Base-by-base conservation (phyloP, 2,888 invertebrate species). In the Alentia gelatinosa region DNA sequence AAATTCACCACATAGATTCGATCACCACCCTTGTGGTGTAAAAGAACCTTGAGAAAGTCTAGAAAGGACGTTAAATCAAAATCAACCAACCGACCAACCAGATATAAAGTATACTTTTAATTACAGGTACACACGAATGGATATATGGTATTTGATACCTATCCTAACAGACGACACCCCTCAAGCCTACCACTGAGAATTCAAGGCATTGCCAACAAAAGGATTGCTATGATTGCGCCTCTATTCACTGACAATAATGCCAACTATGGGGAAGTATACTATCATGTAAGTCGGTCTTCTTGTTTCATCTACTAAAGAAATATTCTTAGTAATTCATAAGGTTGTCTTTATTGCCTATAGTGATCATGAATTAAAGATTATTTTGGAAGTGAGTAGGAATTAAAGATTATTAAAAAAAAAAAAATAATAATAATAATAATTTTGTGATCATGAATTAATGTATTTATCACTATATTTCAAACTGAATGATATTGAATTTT, bases 111-210 rank as follows among this genome's bases (percentile, higher is more conserved):
- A 47, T 47, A 12, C 9, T 47, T 47, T 63, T 63, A 9, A 9
- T 79, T 79, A 19, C 83, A 83, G 83, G 40, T 83, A 3, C 39
- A 40, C 37, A 40, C 83, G 23, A 83, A 83, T 40, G 83, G 83
- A 3, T 83, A 83, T 83, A 26, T 35, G n/a, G 39, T 19, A 19
- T 83, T 83, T 40, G 83, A 83, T 23, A 83, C 15, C n/a, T 83
- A 83, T 26, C 83, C 83, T 39, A 23, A 40, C 26, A 23, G 39
- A 12, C 33, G 83, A n/a, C 12, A 1, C 39, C 83, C 83, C 0
- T 1, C 7, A 1, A 39, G n/a, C 30, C 39, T 83, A 26, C 83
- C 83, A 7, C 39, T 83, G 39, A 83, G 1, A 12, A 83, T 83
- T n/a, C 83, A 83, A 35, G 83, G 83, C 23, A 83, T 83, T 7